Evolutionary conservation across 2,113 vertebrate genomes (phyloP), one percentile per base, ranked within the genome.

Genomic region (Megaceryle torquata): DNA sequence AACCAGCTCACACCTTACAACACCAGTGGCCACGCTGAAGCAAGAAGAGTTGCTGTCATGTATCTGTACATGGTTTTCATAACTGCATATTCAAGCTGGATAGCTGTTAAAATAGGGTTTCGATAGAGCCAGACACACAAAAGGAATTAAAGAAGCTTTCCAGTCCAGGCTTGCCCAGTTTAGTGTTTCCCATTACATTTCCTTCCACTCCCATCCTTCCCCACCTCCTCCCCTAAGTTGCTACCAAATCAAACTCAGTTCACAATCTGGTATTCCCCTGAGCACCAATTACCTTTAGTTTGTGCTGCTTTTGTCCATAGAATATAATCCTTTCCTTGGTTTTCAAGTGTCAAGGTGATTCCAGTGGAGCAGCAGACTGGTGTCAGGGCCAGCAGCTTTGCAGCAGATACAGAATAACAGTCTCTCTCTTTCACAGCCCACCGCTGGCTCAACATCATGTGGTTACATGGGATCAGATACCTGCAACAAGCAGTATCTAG

Each of bases 371-470:
- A 99, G 98, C 99, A 99, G 88, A 98, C 98, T 0, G 99, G 99
- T 0, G 99, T 99, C 93, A 99, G 95, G 26, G 99, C 98, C 21
- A 99, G 98, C 86, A 99, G 98, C 96, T 98, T 99, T 71, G 99
- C 99, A 4, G 99, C 99, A 18, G 99, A 99, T 17, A 98, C 98
- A 0, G 99, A 99, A 83, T 99, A 99, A 94, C 98, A 99, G 96
- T 99, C 99, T 93, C 98, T 98, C 95, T 99, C 99, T 93, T 98
- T 98, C 97, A 99, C 98, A 63, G 99, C 98, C 3, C 98, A 91
- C 14, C 99, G 97, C 97, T 99, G 99, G 96, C 99, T 99, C 97
- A 99, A 93, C 99, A 99, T 99, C 98, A 99, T 99, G 97, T 99
- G 99, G 96, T 99, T 99, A 97, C 99, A 99, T 1, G 99, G 99